Base-by-base conservation (phyloP, 1,140 invertebrate genomes). In the Rhopalosiphum maidis region DNA sequence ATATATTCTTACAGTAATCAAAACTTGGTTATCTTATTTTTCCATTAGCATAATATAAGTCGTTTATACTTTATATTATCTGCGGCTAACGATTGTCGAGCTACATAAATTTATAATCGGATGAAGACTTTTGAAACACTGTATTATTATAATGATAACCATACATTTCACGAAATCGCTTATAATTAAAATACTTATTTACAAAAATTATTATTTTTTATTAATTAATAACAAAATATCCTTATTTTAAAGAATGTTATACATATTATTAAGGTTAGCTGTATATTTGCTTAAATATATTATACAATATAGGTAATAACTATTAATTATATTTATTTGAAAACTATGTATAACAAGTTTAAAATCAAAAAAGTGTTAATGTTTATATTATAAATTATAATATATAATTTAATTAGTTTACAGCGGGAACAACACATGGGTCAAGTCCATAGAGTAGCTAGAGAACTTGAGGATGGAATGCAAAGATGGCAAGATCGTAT, bases 401-500 rank as follows among this genome's bases (percentile, higher is more conserved):
- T 3, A n/a, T 11, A n/a, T 30, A 51, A 88, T 51, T 88, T 54
- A 25, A 94, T 90, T 83, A 95, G 95, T 90, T 94, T 95, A 48
- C 94, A 95, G 43, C 93, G 95, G 93, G 94, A 95, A 82, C 43
- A 95, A 41, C 94, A 94, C 54, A 94, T 94, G 93, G 94, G 94
- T 46, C 94, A 94, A 30, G 95, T 94, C 8, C 94, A 94, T 93
- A 93, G 94, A 89, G 93, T 94, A 25, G 94, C 95, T 30, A 88
- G 94, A 89, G 94, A 94, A 88, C 82, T 95, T 35, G 94, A 95
- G 22, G 83, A 94, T 55, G 94, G 94, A 35, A 94, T 95, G 82
- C 94, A 95, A 77, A 94, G 94, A 94, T 95, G 95, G 95, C 94
- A 95, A 94, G 95, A 95, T 88, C 94, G 94, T 82, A 94, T 95